phyloP scores from a whole-genome alignment of 2,113 vertebrate genomes.

The Acinonyx jubatus region DNA sequence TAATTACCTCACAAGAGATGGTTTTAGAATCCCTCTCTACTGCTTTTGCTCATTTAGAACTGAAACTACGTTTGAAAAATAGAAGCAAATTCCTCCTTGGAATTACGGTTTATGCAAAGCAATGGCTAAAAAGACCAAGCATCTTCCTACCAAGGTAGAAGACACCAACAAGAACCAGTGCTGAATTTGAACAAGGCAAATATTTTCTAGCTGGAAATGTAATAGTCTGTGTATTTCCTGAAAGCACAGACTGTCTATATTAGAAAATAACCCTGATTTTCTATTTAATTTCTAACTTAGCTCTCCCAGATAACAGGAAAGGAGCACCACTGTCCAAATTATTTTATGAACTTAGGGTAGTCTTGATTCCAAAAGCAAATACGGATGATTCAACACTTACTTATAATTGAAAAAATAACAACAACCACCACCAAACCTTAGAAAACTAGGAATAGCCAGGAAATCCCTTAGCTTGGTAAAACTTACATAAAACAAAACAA shows the following conservation, averaged over 20 bases:
- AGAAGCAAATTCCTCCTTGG: not conserved
- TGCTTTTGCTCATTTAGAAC: not conserved
- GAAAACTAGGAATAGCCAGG: not conserved
- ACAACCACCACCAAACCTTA: not conserved
- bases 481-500: too few species aligned
- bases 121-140: not conserved
- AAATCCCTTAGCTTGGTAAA: conserved; percentile 33
- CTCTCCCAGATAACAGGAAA: not conserved
- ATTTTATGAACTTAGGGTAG: not conserved
- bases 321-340: not conserved
- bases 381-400: not conserved
- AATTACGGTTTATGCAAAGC: not conserved
- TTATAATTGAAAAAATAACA: not conserved
- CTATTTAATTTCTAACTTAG: not conserved
- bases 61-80: not conserved
- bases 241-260: not conserved
- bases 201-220: not conserved
- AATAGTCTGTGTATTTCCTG: not conserved
- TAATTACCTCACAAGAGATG: not conserved
- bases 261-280: not conserved
- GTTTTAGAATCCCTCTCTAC: not conserved
- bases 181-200: not conserved
- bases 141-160: not conserved
- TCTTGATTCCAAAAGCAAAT: not conserved
- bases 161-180: not conserved